Evolutionary conservation across 1,140 invertebrate genomes (phyloP).

Genomic region (Dendroctonus valens): DNA sequence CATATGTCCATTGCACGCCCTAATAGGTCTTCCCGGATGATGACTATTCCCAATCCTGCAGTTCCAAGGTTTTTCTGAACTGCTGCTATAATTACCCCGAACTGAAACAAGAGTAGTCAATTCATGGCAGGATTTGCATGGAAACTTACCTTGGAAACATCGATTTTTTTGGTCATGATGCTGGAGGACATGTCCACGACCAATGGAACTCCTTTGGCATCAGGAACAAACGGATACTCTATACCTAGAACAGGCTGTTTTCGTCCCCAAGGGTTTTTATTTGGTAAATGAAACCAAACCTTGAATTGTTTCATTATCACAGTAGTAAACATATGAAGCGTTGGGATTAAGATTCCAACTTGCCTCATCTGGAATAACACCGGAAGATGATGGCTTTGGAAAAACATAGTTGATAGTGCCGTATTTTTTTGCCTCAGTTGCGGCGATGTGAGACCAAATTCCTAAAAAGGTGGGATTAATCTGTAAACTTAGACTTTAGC

Average conservation of each 20-base stretch:
- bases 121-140: conserved; percentile 1
- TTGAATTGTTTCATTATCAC: conserved; percentile 95
- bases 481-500: not conserved
- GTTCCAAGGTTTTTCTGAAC: conserved; percentile 98
- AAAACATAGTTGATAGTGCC: conserved; percentile 85
- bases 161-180: conserved; percentile 82
- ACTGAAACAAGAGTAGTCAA: conserved; percentile 53
- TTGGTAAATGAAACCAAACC: conserved; percentile 59
- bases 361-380: conserved; percentile 64
- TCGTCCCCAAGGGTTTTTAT: not conserved
- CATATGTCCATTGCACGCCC: conserved; percentile 72
- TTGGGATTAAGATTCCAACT: conserved; percentile 84
- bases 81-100: conserved; percentile 91
- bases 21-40: conserved; percentile 91
- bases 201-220: conserved; percentile 81
- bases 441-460: conserved; percentile 92
- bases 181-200: conserved; percentile 98
- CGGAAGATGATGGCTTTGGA: conserved; percentile 70
- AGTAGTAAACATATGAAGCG: conserved; percentile 97
- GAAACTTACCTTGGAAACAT: conserved; percentile 81
- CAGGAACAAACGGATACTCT: conserved; percentile 87
- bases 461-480: conserved; percentile 12
- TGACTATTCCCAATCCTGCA: conserved; percentile 88
- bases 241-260: conserved; percentile 52
- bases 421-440: conserved; percentile 92